Base-by-base conservation (phyloP, 2,888 invertebrate species). In the Flabesymbios commensalis region DNA sequence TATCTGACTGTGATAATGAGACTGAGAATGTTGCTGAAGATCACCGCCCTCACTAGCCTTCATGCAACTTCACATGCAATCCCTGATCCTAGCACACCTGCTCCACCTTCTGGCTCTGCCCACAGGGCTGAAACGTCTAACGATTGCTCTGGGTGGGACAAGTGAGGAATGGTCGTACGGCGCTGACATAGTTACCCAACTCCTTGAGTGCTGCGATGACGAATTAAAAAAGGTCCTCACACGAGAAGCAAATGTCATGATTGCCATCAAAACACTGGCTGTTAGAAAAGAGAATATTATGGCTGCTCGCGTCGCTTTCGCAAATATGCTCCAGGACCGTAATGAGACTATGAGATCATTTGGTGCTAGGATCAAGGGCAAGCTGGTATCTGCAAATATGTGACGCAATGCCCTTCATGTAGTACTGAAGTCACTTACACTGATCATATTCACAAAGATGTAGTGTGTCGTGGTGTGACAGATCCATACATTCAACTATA, bases 311-410 rank as follows among this genome's bases (percentile, higher is more conserved):
- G 61, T 52, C 14, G 32, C 33, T 4, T 36, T 67, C 1, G 56
- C 57, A 41, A 53, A 61, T 2, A 67, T 68, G 64, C 41, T 33
- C 26, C 66, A 63, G 31, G 66, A 60, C 31, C 55, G 57, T 22
- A 66, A 67, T 22, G 70, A 73, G 53, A 41, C 72, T 19, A 52
- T 69, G 0, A 49, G 72, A 0, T 53, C 39, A 3, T 71, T 67
- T 45, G 55, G 67, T 29, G 70, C 70, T n/a, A 29, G 67, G 4
- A 45, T 73, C 1, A 42, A 56, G 1, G 71, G 17, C 69, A 72
- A 47, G 71, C 73, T 2, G 72, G 57, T 19, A 57, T 68, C 1
- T 72, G 72, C 51, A 71, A 64, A 31, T 56, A 56, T 28, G 31
- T n/a, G 19, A 56, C 17, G 2, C 28, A 57, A 19, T 57, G 49